phyloP scores from a whole-genome alignment of 2,888 invertebrate species.

The Stenurella melanura region DNA sequence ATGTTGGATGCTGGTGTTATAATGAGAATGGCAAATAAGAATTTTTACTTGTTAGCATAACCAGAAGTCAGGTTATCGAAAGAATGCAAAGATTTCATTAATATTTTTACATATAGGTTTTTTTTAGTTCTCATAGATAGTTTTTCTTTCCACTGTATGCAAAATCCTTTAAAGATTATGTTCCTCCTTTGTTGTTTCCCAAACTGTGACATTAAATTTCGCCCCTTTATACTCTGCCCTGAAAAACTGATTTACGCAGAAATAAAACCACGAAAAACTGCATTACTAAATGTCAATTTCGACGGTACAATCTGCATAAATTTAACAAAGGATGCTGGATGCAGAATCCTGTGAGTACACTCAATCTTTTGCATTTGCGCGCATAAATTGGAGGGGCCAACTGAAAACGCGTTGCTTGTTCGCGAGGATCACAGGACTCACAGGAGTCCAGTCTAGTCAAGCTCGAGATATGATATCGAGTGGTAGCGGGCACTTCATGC shows the following conservation, averaged over 20 bases:
- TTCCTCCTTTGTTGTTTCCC: constrained; percentile 22
- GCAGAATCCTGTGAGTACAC: constrained; percentile 9
- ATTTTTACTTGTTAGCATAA: too few species aligned
- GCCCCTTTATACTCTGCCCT: background rate
- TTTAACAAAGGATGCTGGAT: constrained; percentile 9
- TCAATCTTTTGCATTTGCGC: constrained; percentile 26
- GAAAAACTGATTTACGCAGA: background rate
- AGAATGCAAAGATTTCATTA: too few species aligned
- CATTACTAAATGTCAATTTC: constrained; percentile 13
- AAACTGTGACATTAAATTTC: constrained; percentile 1
- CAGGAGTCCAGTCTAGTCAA: constrained; percentile 29
- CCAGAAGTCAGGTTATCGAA: too few species aligned
- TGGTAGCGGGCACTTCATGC: constrained; percentile 1
- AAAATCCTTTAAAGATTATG: too few species aligned
- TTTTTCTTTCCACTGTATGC: too few species aligned
- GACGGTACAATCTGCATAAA: constrained; percentile 2
- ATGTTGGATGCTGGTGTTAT: too few species aligned
- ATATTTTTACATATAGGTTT: too few species aligned
- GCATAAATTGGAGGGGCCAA: constrained; percentile 22
- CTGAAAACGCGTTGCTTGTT: constrained; percentile 14
- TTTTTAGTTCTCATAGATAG: too few species aligned
- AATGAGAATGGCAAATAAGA: too few species aligned
- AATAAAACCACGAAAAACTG: constrained; percentile 17
- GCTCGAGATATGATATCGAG: constrained; percentile 21
- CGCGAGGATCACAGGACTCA: constrained; percentile 1